Evolutionary conservation across 1,140 invertebrate genomes (phyloP).

Genomic region (Dreissena polymorpha): DNA sequence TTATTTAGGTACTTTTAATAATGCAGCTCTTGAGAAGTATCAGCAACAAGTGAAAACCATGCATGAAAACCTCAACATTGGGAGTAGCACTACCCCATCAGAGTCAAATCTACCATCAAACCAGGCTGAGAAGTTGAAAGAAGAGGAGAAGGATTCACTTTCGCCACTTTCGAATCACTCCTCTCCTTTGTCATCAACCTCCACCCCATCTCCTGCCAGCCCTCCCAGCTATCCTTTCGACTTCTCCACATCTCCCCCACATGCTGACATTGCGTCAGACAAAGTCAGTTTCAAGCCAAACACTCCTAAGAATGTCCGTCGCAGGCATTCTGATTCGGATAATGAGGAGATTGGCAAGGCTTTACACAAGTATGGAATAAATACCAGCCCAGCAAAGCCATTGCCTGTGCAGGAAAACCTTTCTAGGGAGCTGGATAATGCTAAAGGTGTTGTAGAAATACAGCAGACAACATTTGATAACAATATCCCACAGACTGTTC

Average conservation of each 20-base stretch:
- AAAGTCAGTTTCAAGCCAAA: conserved; percentile 73
- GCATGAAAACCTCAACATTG: conserved; percentile 34
- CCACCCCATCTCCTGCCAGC: conserved; percentile 46
- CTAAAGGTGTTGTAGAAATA: conserved; percentile 49
- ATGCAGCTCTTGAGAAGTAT: conserved; percentile 71
- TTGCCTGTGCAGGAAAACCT: conserved; percentile 58
- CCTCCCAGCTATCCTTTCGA: conserved; percentile 58
- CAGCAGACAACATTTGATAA: conserved; percentile 66
- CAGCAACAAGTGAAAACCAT: conserved; percentile 64
- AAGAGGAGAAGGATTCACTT: conserved; percentile 47
- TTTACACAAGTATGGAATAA: conserved; percentile 63
- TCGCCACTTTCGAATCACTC: conserved; percentile 52
- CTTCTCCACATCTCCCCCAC: conserved; percentile 62
- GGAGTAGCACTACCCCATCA: neutral
- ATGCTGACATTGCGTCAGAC: conserved; percentile 77
- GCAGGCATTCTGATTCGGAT: conserved; percentile 75
- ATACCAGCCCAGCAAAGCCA: conserved; percentile 61
- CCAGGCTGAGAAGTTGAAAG: conserved; percentile 25
- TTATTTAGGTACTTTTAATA: conserved; percentile 74
- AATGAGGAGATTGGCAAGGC: conserved; percentile 72
- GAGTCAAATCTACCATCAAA: conserved; percentile 2
- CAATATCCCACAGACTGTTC: conserved; percentile 64
- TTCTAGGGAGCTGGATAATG: conserved; percentile 30
- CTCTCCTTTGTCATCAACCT: conserved; percentile 41
- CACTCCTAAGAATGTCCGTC: conserved; percentile 72